phyloP scores from a whole-genome alignment of 2,888 invertebrate genomes.

The Agrilus cyanescens region DNA sequence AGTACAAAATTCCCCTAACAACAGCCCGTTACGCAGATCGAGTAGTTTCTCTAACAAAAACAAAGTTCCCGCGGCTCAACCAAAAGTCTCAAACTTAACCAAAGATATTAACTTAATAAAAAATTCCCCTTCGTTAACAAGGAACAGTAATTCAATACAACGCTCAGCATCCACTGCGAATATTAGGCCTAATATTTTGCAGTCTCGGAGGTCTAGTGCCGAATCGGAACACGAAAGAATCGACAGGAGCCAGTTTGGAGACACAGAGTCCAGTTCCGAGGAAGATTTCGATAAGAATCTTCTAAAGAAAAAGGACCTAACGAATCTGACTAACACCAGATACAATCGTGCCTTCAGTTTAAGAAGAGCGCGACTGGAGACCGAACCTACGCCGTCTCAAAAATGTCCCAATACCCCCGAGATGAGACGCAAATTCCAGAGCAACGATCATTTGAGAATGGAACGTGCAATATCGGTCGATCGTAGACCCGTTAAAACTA shows the following conservation, averaged over 20 bases:
- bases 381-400: slow-evolving; percentile 34
- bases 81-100: slow-evolving; percentile 19
- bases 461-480: slow-evolving; percentile 35
- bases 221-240: slow-evolving; percentile 28
- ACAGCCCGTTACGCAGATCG: slow-evolving; percentile 49
- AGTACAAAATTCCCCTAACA: slow-evolving; percentile 35
- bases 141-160: slow-evolving; percentile 30
- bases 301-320: slow-evolving; percentile 29
- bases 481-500: slow-evolving; percentile 28
- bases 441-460: slow-evolving; percentile 20
- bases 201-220: slow-evolving; percentile 22
- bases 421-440: slow-evolving; percentile 44
- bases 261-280: slow-evolving; percentile 39
- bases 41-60: slow-evolving; percentile 48
- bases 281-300: slow-evolving; percentile 37
- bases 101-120: slow-evolving; percentile 28
- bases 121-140: slow-evolving; percentile 25
- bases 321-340: slow-evolving; percentile 42
- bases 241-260: slow-evolving; percentile 31
- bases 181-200: slow-evolving; percentile 29
- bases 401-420: slow-evolving; percentile 52
- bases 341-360: slow-evolving; percentile 65
- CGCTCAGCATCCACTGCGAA: slow-evolving; percentile 38
- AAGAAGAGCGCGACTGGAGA: slow-evolving; percentile 50
- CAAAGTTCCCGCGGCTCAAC: slow-evolving; percentile 20